Evolutionary conservation across 1,140 invertebrate genomes (phyloP), one percentile per base, ranked within the genome.

Genomic region (Aporrectodea caliginosa): DNA sequence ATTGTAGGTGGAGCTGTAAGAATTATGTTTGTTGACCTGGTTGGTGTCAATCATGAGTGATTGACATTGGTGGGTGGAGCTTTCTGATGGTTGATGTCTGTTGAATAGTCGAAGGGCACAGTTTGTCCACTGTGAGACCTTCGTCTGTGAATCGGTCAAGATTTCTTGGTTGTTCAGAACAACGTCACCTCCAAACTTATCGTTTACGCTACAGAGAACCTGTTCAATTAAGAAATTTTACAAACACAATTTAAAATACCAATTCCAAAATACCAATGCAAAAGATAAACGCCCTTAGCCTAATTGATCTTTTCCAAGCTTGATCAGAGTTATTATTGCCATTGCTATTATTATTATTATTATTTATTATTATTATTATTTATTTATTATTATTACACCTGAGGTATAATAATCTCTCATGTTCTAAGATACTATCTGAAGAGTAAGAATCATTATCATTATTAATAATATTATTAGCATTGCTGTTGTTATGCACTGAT

Each of bases 121-220:
- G 79, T 88, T 87, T 29, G 86, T 88, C 86, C 86, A 88, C 2
- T 84, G 84, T 14, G 86, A 84, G 83, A 87, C 84, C 80, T 87
- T 83, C 73, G 27, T 27, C n/a, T 27, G 32, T 12, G 32, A 72
- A 1, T 83, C 29, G 6, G 80, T 82, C 68, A 88, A 43, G 72
- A 83, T 82, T 68, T 88, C 87, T 30, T 86, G 83, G 16, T 82
- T 84, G 68, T 81, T 84, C 33, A 88, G 81, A 71, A 88, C 77
- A 1, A 83, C 79, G 70, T 86, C 86, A 32, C 87, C 87, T 43
- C 85, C 85, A 83, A 87, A 87, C 69, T 84, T 82, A 58, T 87
- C 87, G 16, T 83, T 80, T 71, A 86, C 85, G 32, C 84, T 83
- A 35, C 80, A 70, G 14, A 87, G 76, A 16, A 83, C 76, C 87